Conservation (phyloP, 2,113 vertebrate genomes). For the Callipepla squamata region DNA sequence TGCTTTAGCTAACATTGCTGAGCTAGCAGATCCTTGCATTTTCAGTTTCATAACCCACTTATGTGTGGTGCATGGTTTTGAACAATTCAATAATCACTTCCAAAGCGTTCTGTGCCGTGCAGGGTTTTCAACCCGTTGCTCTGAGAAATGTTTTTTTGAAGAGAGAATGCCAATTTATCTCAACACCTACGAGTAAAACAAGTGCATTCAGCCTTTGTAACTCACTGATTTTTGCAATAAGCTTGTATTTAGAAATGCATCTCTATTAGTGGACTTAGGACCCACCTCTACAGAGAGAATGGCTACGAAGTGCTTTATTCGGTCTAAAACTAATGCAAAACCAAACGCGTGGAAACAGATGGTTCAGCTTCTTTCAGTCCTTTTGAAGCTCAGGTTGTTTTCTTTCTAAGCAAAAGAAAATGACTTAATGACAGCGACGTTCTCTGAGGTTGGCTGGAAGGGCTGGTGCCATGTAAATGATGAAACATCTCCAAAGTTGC, state of each 20-base stretch:
- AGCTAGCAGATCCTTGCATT: not conserved
- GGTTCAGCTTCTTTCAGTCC: not conserved
- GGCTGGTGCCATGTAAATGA: conserved; percentile 1
- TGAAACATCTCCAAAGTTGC: conserved; percentile 27
- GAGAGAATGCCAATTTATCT: not conserved
- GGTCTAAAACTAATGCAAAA: not conserved
- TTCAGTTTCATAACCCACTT: not conserved
- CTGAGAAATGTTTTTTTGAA: not conserved
- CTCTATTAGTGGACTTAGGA: accelerated
- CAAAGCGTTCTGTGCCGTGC: not conserved
- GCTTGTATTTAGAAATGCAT: not conserved
- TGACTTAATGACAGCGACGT: not conserved
- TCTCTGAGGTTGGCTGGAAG: conserved; percentile 17
- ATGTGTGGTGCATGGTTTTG: not conserved
- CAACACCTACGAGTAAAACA: not conserved
- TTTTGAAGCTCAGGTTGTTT: not conserved
- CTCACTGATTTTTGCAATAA: not conserved
- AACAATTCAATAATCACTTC: not conserved
- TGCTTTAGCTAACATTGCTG: conserved; percentile 17
- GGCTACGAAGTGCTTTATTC: not conserved
- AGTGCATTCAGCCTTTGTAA: not conserved
- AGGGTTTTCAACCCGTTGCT: not conserved
- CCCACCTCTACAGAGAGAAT: accelerated
- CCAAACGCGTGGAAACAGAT: not conserved
- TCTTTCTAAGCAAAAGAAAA: not conserved